A percentile compares a stretch with the other conserved stretches of the same genome.
phyloP scores from a whole-genome alignment of 2,113 vertebrate species.

The Phodopus roborovskii region DNA sequence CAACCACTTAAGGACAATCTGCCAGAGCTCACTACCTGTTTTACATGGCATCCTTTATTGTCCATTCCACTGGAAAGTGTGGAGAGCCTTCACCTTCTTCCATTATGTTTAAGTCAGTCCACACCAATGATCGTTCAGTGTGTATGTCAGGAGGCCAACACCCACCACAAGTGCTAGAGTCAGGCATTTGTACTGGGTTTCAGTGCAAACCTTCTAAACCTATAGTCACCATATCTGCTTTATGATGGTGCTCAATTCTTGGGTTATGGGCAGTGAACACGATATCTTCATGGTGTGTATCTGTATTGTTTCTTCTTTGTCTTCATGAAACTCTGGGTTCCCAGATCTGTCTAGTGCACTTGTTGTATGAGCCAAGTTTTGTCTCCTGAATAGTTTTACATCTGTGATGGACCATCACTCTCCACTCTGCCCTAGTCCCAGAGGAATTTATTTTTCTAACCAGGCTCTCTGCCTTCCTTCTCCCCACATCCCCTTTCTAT shows the following conservation, averaged over 20 bases:
- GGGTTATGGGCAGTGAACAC: not conserved
- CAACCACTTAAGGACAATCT: not conserved
- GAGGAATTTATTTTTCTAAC: not conserved
- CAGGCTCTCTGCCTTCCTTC: not conserved
- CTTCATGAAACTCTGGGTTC: not conserved
- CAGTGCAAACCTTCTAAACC: not conserved
- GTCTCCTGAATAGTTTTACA: not conserved
- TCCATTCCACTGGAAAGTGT: not conserved
- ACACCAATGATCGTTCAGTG: not conserved
- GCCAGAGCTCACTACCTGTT: not conserved
- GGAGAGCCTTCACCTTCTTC: not conserved
- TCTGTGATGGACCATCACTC: not conserved
- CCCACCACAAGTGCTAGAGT: not conserved
- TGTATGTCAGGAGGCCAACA: not conserved
- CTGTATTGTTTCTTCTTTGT: not conserved
- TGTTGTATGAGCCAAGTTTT: not conserved
- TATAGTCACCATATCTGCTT: not conserved
- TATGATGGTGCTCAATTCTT: not conserved
- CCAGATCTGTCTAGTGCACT: not conserved
- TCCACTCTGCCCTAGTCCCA: not conserved
- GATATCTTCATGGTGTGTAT: not conserved
- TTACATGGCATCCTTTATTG: not conserved
- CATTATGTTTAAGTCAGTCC: not conserved
- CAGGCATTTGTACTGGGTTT: constrained; percentile 15
- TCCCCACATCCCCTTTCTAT: not conserved